Evolutionary conservation across 2,888 invertebrate genomes (phyloP), one percentile per base, ranked within the genome.

Genomic region (Cryptophagus acutangulus): DNA sequence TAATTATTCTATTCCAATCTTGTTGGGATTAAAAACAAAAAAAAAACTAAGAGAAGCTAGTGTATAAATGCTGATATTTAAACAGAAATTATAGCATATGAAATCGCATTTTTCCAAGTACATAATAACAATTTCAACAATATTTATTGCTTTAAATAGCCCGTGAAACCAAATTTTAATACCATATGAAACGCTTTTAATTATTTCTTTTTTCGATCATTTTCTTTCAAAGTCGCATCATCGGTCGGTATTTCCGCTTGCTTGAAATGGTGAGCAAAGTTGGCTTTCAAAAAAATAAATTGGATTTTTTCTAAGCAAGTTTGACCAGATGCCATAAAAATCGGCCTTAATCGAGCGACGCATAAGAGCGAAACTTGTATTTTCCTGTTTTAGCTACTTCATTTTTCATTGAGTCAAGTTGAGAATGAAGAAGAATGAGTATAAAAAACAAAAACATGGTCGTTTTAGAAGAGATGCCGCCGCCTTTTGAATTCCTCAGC

Each of bases 361-460:
- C n/a, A 26, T 26, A 26, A n/a, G n/a, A n/a, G n/a, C n/a, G n/a
- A n/a, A n/a, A n/a, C n/a, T n/a, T n/a, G n/a, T n/a, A n/a, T n/a
- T n/a, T n/a, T n/a, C n/a, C n/a, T n/a, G n/a, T n/a, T 39, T 48
- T 42, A 41, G 62, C 62, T 63, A 63, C 63, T 61, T 63, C 63
- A 64, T 64, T 63, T 64, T 62, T 63, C 63, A 63, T 62, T 62
- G 63, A 62, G 61, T 61, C 62, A 60, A 59, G 45, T 54, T 46
- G 47, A 46, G 42, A 52, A 52, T 43, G 50, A 52, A 46, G 50
- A 57, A 57, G 48, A 51, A 31, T 13, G 14, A 31, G 31, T 10
- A 16, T 3, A 31, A 31, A 45, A 45, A 41, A 45, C 41, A 45
- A 41, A 45, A 45, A 26, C 26, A 26, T 26, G 26, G 40, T 45